A percentile compares a stretch with the other conserved stretches of the same genome.
Evolutionary conservation across 2,888 invertebrate genomes (phyloP).

Genomic region (Strigamia maritima): DNA sequence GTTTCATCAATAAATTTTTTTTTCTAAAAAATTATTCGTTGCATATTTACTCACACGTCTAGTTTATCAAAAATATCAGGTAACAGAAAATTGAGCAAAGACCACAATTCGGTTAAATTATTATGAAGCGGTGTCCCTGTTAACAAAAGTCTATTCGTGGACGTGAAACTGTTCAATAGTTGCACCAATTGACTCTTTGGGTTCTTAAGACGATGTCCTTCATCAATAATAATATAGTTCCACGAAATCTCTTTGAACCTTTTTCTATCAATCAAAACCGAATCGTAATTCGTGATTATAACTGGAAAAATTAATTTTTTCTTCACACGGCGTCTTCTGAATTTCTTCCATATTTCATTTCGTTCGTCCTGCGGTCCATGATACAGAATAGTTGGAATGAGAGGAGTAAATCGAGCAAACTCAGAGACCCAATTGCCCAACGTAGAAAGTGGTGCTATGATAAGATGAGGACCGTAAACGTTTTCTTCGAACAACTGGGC

Average conservation of each 20-base stretch:
- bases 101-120: slow-evolving; percentile 67
- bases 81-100: slow-evolving; percentile 66
- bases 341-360: slow-evolving; percentile 43
- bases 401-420: slow-evolving; percentile 64
- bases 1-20: neutral
- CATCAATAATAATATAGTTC: slow-evolving; percentile 66
- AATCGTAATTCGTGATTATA: slow-evolving; percentile 63
- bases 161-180: slow-evolving; percentile 55
- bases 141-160: slow-evolving; percentile 60
- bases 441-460: slow-evolving; percentile 66
- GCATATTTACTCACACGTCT: slow-evolving; percentile 51
- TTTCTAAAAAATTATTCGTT: neutral
- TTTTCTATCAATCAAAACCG: slow-evolving; percentile 51
- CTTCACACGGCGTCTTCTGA: slow-evolving; percentile 48
- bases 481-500: slow-evolving; percentile 57
- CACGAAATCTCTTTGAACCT: slow-evolving; percentile 54
- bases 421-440: slow-evolving; percentile 67
- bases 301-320: slow-evolving; percentile 55
- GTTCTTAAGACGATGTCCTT: slow-evolving; percentile 70
- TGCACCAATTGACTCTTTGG: slow-evolving; percentile 57
- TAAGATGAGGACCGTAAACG: slow-evolving; percentile 59
- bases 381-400: slow-evolving; percentile 60
- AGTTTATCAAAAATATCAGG: slow-evolving; percentile 66
- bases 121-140: slow-evolving; percentile 78
- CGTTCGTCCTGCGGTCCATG: slow-evolving; percentile 57